phyloP scores from a whole-genome alignment of 2,113 vertebrate genomes.

The Mus spicilegus region DNA sequence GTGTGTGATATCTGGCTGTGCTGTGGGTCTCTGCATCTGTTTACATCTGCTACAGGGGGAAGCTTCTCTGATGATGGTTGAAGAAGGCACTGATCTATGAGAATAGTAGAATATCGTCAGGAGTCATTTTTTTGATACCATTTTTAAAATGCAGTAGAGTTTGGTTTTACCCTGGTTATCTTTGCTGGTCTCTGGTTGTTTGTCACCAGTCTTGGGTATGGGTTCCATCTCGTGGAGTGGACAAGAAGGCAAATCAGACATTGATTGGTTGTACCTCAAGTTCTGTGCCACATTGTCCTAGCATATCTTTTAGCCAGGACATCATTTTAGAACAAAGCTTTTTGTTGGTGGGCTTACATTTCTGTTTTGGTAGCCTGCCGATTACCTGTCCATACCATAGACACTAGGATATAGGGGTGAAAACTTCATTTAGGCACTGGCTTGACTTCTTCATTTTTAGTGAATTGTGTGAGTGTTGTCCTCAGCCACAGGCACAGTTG shows the following conservation, averaged over 20 bases:
- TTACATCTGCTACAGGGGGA: neutral
- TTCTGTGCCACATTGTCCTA: neutral
- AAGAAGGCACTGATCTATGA: neutral
- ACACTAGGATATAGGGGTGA: neutral
- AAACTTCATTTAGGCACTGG: neutral
- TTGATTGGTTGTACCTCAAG: neutral
- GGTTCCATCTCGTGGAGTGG: neutral
- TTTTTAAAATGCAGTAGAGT: neutral
- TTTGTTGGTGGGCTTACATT: neutral
- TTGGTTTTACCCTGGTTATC: neutral
- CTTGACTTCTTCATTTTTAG: neutral
- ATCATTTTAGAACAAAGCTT: neutral
- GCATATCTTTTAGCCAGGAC: neutral
- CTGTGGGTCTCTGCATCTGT: neutral
- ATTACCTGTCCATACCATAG: neutral
- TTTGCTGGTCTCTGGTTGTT: neutral
- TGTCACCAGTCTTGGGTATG: neutral
- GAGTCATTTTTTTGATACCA: neutral
- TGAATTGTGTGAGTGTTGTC: neutral
- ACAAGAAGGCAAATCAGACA: neutral
- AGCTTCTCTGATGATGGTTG: neutral
- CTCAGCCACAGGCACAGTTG: neutral
- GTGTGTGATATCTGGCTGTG: no score
- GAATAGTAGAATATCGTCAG: neutral
- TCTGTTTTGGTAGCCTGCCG: neutral